phyloP scores from a whole-genome alignment of 2,888 invertebrate species.

The Parasteatoda lunata region DNA sequence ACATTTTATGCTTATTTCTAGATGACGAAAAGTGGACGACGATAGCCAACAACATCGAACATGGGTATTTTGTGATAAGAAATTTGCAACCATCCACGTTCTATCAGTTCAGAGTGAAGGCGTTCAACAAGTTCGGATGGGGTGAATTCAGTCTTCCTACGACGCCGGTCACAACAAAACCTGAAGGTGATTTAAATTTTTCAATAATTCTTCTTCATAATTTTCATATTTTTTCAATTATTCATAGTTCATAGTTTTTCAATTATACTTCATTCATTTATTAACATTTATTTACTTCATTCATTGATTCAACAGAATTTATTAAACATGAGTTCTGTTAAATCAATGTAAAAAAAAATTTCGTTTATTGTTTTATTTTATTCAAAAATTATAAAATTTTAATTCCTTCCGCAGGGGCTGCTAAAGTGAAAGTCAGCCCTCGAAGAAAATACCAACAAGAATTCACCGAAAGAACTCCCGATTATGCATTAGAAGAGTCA shows the following conservation, averaged over 20 bases:
- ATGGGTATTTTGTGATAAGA: slow-evolving; percentile 90
- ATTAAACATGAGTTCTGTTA: too few relatives aligned
- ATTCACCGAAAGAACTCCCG: slow-evolving; percentile 86
- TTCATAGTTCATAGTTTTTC: too few relatives aligned
- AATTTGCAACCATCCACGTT: slow-evolving; percentile 84
- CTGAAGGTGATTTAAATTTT: slow-evolving; percentile 71
- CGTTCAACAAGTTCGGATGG: slow-evolving; percentile 94
- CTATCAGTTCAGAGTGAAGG: slow-evolving; percentile 92
- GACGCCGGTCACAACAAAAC: slow-evolving; percentile 81
- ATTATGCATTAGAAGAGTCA: slow-evolving; percentile 77
- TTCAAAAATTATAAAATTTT: neutral
- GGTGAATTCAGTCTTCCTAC: slow-evolving; percentile 91
- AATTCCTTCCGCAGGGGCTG: slow-evolving; percentile 76
- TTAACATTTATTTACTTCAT: too few relatives aligned
- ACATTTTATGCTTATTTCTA: slow-evolving; percentile 62
- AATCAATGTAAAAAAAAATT: too few relatives aligned
- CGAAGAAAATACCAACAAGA: slow-evolving; percentile 90
- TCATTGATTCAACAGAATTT: too few relatives aligned
- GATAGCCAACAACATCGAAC: slow-evolving; percentile 90
- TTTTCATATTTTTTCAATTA: too few relatives aligned
- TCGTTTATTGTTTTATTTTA: too few relatives aligned
- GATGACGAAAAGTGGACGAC: slow-evolving; percentile 88
- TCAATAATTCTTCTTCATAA: too few relatives aligned
- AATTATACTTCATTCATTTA: too few relatives aligned
- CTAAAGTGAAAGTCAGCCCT: slow-evolving; percentile 85